Conservation (phyloP, 2,797 vertebrate species). For the Taenioides sp. region DNA sequence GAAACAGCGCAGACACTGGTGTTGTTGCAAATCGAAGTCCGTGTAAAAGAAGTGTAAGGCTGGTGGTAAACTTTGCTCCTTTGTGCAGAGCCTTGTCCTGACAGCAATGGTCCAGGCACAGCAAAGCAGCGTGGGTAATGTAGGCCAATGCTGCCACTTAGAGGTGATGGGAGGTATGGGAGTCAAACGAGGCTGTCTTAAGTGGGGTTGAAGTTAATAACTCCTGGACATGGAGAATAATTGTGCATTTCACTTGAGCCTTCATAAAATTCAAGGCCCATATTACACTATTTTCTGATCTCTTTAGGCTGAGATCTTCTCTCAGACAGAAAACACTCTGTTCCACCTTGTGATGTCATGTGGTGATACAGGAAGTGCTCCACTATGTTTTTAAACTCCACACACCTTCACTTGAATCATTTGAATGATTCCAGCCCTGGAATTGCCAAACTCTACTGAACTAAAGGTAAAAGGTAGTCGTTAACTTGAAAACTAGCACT, state of each 20-base stretch:
- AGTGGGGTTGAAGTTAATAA: not conserved
- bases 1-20: not conserved
- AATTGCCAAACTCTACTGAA: too few species aligned
- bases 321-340: too few species aligned
- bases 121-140: conserved; percentile 39
- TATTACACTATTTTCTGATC: too few species aligned
- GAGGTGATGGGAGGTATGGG: conserved; percentile 48
- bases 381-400: too few species aligned
- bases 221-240: not conserved
- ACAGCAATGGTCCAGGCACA: conserved; percentile 26
- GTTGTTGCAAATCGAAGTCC: conserved; percentile 3
- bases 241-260: not conserved
- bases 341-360: too few species aligned
- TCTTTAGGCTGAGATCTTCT: too few species aligned
- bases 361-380: too few species aligned
- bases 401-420: too few species aligned
- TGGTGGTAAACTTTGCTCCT: conserved; percentile 48
- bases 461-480: too few species aligned
- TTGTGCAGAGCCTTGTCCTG: conserved; percentile 32
- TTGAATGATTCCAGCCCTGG: too few species aligned
- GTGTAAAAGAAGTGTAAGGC: conserved; percentile 14
- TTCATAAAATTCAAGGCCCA: too few species aligned
- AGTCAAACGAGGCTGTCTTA: not conserved
- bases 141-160: conserved; percentile 79
- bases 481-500: too few species aligned